Evolutionary conservation across 2,113 vertebrate species (phyloP).

Genomic region (Antechinus flavipes): DNA sequence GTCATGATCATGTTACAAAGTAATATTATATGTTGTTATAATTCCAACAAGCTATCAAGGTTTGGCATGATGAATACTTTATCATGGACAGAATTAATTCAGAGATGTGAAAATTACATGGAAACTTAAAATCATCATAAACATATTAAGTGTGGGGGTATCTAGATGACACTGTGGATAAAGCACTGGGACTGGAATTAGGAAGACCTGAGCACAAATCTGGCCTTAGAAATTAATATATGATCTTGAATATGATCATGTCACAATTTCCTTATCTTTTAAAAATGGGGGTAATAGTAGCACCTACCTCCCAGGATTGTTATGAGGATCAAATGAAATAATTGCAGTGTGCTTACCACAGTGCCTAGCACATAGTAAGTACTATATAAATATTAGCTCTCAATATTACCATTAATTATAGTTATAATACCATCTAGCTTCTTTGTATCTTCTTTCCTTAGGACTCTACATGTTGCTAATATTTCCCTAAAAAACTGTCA

Average conservation of each 20-base stretch:
- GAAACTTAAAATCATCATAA: neutral
- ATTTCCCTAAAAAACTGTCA: slow-evolving; percentile 9
- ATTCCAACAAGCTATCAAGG: slow-evolving; percentile 35
- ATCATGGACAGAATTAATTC: no score
- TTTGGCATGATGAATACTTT: neutral
- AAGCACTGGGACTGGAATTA: neutral
- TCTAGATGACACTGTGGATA: no score
- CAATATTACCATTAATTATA: slow-evolving; percentile 25
- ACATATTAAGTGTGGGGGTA: neutral
- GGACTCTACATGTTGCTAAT: slow-evolving; percentile 9
- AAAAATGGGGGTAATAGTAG: no score
- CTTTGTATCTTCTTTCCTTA: slow-evolving; percentile 1
- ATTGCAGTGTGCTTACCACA: neutral
- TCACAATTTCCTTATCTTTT: no score
- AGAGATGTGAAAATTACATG: neutral
- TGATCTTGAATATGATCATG: neutral
- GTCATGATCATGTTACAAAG: neutral
- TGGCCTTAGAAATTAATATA: neutral
- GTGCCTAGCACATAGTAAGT: neutral
- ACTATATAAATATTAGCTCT: slow-evolving; percentile 23
- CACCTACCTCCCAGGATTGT: neutral
- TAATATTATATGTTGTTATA: slow-evolving; percentile 36
- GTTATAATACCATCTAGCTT: neutral
- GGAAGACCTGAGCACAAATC: neutral
- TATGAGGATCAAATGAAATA: neutral